Evolutionary conservation across 2,113 vertebrate species (phyloP), one percentile per base, ranked within the genome.

Genomic region (Burhinus oedicnemus): DNA sequence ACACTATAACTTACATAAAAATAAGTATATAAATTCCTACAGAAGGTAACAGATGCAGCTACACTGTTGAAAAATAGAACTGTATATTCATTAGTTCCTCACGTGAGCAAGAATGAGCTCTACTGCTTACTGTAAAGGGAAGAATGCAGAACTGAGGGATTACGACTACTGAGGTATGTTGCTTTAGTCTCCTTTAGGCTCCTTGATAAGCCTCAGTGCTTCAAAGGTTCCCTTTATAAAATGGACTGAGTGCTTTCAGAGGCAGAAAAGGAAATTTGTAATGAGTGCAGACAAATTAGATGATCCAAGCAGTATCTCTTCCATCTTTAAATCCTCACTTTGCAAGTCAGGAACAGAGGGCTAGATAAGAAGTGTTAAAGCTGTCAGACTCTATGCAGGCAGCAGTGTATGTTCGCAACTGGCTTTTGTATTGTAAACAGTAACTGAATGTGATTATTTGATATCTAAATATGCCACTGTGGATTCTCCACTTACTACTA

Each of bases 271-370:
- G 25, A 94, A 97, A 89, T 87, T n/a, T 89, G 51, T 91, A 96
- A 95, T 91, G 83, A 95, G 42, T 64, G 55, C 42, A 89, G 83
- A 75, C 55, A 95, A 95, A 94, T 94, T 91, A 94, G 87, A 30
- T 10, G 2, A 91, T 84, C 26, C 64, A 92, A 87, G 87, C 29
- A 54, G 42, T 83, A 96, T 89, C 94, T 95, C 32, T 84, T 68
- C 83, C 68, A 78, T 94, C 87, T 95, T 92, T 87, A 91, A 95
- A 95, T 91, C 64, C 51, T 87, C 38, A 78, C 4, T 0, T 5
- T 96, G 64, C n/a, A 78, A 96, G 26, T 44, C 80, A 91, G 77
- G 69, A 94, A 64, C 51, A 87, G 80, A 87, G 60, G 65, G 42
- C 22, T 82, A 91, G 87, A 93, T 95, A 89, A 93, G 88, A 90